phyloP scores from a whole-genome alignment of 2,888 invertebrate genomes.

The Amiota minor region DNA sequence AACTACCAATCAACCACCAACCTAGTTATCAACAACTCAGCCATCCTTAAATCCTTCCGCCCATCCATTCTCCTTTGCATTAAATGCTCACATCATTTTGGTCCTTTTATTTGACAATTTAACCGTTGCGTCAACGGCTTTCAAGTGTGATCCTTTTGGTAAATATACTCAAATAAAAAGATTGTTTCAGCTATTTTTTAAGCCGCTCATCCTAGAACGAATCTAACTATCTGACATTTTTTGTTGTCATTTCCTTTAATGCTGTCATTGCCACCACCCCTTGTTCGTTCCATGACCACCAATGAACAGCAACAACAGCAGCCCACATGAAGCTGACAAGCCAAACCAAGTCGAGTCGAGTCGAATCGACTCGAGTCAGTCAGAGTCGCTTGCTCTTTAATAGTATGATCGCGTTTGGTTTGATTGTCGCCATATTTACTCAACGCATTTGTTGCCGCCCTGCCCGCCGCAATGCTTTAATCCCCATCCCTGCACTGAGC shows the following conservation, averaged over 20 bases:
- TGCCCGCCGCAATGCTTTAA: slow-evolving; percentile 43
- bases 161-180: slow-evolving; percentile 47
- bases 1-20: slow-evolving; percentile 19
- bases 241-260: slow-evolving; percentile 42
- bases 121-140: slow-evolving; percentile 57
- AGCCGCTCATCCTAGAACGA: slow-evolving; percentile 54
- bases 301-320: slow-evolving; percentile 22
- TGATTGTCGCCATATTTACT: slow-evolving; percentile 69
- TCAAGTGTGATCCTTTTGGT: slow-evolving; percentile 64
- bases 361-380: slow-evolving; percentile 55
- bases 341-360: slow-evolving; percentile 50
- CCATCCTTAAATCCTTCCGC: not conserved
- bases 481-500: slow-evolving; percentile 58
- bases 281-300: slow-evolving; percentile 30
- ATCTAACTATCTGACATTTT: slow-evolving; percentile 39
- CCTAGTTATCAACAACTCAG: not conserved
- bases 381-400: slow-evolving; percentile 51
- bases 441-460: not conserved
- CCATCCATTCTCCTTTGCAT: slow-evolving; percentile 28
- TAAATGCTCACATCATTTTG: slow-evolving; percentile 10
- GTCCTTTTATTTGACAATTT: slow-evolving; percentile 45
- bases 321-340: slow-evolving; percentile 69
- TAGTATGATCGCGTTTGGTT: slow-evolving; percentile 36
- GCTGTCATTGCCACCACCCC: slow-evolving; percentile 30
- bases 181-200: slow-evolving; percentile 51